A percentile compares a stretch with the other conserved stretches of the same genome.
Evolutionary conservation across 2,113 vertebrate genomes (phyloP).

Genomic region (Vidua chalybeata): DNA sequence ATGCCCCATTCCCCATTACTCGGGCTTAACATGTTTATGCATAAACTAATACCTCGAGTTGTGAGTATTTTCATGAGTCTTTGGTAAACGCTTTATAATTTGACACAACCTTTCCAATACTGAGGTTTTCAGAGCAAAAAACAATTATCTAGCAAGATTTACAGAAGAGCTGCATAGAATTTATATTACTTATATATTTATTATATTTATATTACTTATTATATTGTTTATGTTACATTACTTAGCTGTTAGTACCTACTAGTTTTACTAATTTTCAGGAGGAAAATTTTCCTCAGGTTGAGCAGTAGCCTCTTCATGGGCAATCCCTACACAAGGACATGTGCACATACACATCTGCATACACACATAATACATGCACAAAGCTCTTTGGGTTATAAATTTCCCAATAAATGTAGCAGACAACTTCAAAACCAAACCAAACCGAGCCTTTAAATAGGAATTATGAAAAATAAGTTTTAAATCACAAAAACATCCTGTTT

Average conservation of each 20-base stretch:
- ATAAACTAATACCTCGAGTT: background rate
- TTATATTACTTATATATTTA: background rate
- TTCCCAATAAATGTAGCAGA: background rate
- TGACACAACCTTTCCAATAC: background rate
- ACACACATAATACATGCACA: background rate
- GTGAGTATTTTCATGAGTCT: background rate
- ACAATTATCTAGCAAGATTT: background rate
- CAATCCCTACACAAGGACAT: background rate
- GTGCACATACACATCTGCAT: background rate
- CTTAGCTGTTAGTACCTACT: background rate
- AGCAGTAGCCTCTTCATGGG: background rate
- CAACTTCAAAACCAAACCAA: background rate
- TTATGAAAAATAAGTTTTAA: slow-evolving; percentile 15
- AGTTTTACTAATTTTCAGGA: background rate
- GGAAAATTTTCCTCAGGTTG: background rate
- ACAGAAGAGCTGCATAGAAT: background rate
- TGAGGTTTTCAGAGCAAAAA: background rate
- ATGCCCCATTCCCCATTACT: background rate
- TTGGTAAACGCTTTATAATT: background rate
- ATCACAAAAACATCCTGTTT: slow-evolving; percentile 61
- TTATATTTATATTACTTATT: too few relatives aligned
- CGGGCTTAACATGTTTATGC: background rate
- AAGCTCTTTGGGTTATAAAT: background rate
- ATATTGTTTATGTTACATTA: background rate
- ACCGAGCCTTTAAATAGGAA: background rate